A percentile compares a stretch with the other conserved stretches of the same genome.
Conservation (phyloP, 2,797 vertebrate genomes). For the Lepilemur septentrionalis region DNA sequence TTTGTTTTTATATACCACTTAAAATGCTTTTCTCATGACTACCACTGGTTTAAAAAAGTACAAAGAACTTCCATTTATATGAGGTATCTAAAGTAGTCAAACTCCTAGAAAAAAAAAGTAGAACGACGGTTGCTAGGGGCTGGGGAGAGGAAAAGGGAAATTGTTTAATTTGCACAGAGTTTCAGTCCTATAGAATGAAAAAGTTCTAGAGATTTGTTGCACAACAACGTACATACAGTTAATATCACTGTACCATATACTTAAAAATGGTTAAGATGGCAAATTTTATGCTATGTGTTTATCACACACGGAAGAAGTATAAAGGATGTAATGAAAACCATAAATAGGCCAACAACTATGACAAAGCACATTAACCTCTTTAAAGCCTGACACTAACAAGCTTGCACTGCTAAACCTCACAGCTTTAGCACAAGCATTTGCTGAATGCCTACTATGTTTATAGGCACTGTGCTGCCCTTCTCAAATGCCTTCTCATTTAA, state of each 20-base stretch:
- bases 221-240: neutral
- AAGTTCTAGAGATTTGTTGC: neutral
- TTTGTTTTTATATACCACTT: neutral
- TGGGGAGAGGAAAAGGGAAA: neutral
- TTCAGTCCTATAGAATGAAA: conserved; percentile 13
- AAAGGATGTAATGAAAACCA: neutral
- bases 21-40: neutral
- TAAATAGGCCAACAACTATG: neutral
- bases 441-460: neutral
- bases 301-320: neutral
- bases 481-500: conserved; percentile 19
- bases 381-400: neutral
- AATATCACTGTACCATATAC: neutral
- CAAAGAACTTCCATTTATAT: neutral
- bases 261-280: neutral
- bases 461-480: neutral
- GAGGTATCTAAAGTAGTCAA: neutral
- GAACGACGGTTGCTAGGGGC: neutral
- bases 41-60: neutral
- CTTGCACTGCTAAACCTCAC: neutral
- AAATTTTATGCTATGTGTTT: neutral
- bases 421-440: neutral
- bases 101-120: conserved; percentile 30
- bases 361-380: conserved; percentile 36
- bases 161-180: neutral